Evolutionary conservation across 2,888 invertebrate species (phyloP), one percentile per base, ranked within the genome.

Genomic region (Drosophila cognata): DNA sequence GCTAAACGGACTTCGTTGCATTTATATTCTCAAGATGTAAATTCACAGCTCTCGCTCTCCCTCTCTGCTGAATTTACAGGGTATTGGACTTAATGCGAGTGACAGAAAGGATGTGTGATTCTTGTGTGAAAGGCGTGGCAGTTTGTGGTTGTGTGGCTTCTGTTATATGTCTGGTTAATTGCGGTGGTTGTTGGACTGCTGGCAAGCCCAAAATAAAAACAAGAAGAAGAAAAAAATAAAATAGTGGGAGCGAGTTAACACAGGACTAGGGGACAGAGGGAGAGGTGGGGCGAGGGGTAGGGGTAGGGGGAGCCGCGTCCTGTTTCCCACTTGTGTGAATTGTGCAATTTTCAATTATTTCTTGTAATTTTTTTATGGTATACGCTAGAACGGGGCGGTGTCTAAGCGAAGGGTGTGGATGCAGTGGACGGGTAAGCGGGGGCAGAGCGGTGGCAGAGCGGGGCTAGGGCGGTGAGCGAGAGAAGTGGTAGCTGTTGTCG

Each of bases 291-390:
- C 29, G 2, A 2, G 41, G 43, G 11, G 2, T 11, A 31, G n/a
- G 21, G 25, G 4, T n/a, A n/a, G 35, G 13, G 35, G 18, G n/a
- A n/a, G 68, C 48, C 28, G 64, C 67, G 67, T 82, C 64, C 88
- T 87, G 73, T 83, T 86, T 81, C 87, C 90, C 90, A 87, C 90
- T 90, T 90, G 89, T 89, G 87, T 86, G 91, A 91, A 91, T 91
- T 91, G 91, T 88, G 91, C 91, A 91, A 91, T 91, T 91, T 91
- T 91, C 91, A 91, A 91, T 91, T 91, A 91, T 91, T 85, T 86
- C 79, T 79, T 73, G 72, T 75, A 71, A 80, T 71, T 74, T 79
- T 85, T 85, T 80, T 84, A 56, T 69, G 62, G 41, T 62, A 31
- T 41, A 52, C n/a, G 36, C 43, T 13, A 13, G 7, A 21, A 13